phyloP scores from a whole-genome alignment of 2,797 vertebrate species.

The Eulemur albifrons region DNA sequence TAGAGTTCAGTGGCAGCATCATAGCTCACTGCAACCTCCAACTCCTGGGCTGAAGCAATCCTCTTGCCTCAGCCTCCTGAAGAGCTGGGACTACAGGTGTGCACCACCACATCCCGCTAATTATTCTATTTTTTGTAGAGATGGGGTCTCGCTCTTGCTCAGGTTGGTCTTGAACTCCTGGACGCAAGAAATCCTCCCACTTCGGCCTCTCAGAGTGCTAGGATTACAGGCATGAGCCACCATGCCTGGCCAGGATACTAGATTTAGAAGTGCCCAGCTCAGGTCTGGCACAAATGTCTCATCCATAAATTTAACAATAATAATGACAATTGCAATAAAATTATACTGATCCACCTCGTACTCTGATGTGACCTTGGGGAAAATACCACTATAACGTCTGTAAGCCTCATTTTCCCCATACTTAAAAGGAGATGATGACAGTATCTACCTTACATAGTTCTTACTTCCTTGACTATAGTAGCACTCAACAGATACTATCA shows the following conservation, averaged over 20 bases:
- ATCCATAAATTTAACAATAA: neutral
- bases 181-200: too few relatives aligned
- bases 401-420: neutral
- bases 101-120: neutral
- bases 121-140: neutral
- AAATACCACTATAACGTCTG: neutral
- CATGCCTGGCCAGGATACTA: neutral
- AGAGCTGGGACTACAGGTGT: neutral
- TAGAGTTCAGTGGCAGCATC: neutral
- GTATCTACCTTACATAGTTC: neutral
- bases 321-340: neutral
- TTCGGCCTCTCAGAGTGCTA: neutral
- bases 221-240: neutral
- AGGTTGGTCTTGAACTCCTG: neutral
- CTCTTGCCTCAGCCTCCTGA: neutral
- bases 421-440: neutral
- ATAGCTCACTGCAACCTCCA: neutral
- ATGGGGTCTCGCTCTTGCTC: neutral
- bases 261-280: neutral
- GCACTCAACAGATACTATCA: neutral
- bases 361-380: neutral
- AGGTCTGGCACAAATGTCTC: neutral
- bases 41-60: neutral
- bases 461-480: neutral
- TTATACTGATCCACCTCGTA: neutral